phyloP scores from a whole-genome alignment of 2,113 vertebrate species.

The western clawed frog (Xenopus tropicalis) region UCB_Xtro_10.0 CM004451.2:60984501-60985000 shows the following conservation, averaged over 20 bases:
- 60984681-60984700: too few relatives aligned
- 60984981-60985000: neutral
- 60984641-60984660: too few relatives aligned
- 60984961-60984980: neutral
- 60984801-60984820: slow-evolving; percentile 82
- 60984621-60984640: too few relatives aligned
- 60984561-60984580: slow-evolving; percentile 21
- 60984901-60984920: slow-evolving; percentile 84
- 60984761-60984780: too few relatives aligned
- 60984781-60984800: too few relatives aligned
- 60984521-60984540: neutral
- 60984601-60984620: neutral
- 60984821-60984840: slow-evolving; percentile 90
- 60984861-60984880: slow-evolving; percentile 80
- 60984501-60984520: slow-evolving; percentile 57
- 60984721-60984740: too few relatives aligned
- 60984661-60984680: too few relatives aligned
- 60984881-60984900: slow-evolving; percentile 89
- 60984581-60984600: neutral
- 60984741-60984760: too few relatives aligned
- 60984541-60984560: neutral
- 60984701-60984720: too few relatives aligned
- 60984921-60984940: slow-evolving; percentile 82
- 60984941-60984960: neutral
- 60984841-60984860: slow-evolving; percentile 78